Evolutionary conservation across 2,113 vertebrate species (phyloP).

Genomic region (Sporophila hypoxantha): DNA sequence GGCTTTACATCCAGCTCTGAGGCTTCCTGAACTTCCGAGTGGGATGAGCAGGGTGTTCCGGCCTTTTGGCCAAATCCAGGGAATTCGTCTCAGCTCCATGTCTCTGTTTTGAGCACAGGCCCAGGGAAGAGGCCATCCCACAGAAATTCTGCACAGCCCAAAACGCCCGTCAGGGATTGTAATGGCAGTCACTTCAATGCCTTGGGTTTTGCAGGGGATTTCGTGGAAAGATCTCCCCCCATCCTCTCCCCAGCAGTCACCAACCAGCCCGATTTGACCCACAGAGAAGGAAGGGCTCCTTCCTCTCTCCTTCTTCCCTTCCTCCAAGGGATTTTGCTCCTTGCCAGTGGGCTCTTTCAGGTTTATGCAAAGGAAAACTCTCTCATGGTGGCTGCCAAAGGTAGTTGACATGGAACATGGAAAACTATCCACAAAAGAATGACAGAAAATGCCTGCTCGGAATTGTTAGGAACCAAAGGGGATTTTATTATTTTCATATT

Average conservation of each 20-base stretch:
- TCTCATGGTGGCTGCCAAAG: not conserved
- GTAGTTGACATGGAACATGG: not conserved
- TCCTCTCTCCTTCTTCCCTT: not conserved
- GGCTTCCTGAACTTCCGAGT: slow-evolving; percentile 6
- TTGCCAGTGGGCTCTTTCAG: not conserved
- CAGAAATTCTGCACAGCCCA: not conserved
- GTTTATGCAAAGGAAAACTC: not conserved
- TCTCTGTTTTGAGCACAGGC: not conserved
- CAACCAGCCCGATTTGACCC: not conserved
- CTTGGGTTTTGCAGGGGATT: not conserved
- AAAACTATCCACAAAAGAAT: not conserved
- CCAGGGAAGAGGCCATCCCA: not conserved
- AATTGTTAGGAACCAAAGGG: not conserved
- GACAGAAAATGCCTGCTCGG: not conserved
- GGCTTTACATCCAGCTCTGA: slow-evolving; percentile 21
- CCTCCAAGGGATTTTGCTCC: not conserved
- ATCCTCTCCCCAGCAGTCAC: not conserved
- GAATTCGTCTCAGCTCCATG: not conserved
- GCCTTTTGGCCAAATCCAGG: slow-evolving; percentile 33
- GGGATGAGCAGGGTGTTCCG: not conserved
- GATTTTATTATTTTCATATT: not conserved
- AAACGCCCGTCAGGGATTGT: rapidly evolving
- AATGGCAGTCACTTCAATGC: not conserved
- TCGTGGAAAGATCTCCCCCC: not conserved
- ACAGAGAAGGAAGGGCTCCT: not conserved